Evolutionary conservation across 1,140 invertebrate species (phyloP).

Genomic region (Sweltsa coloradensis): DNA sequence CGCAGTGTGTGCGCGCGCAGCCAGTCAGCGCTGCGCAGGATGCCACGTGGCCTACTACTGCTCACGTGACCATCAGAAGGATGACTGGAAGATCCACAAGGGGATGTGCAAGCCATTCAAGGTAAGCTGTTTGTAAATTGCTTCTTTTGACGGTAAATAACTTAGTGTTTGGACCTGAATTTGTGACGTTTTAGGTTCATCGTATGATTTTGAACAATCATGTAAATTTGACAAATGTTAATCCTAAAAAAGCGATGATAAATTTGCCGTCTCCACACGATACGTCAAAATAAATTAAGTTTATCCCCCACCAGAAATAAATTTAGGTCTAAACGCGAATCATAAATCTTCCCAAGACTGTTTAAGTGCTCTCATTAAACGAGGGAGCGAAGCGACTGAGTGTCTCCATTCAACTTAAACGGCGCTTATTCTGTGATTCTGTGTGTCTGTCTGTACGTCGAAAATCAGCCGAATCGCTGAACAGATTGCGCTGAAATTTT

Average conservation of each 20-base stretch:
- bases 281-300: no score
- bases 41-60: slow-evolving; percentile 28
- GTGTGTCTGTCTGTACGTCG: no score
- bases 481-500: no score
- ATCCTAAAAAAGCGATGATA: not conserved
- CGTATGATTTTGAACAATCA: not conserved
- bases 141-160: not conserved
- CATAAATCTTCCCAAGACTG: no score
- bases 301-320: no score
- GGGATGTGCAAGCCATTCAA: slow-evolving; percentile 7
- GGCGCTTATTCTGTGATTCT: no score
- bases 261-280: not conserved
- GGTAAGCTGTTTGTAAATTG: not conserved
- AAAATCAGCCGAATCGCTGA: no score
- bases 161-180: not conserved
- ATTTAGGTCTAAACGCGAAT: no score
- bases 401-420: no score
- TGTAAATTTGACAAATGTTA: not conserved
- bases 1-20: slow-evolving; percentile 22
- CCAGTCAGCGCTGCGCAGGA: slow-evolving; percentile 23
- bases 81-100: slow-evolving; percentile 28
- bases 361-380: no score
- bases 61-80: slow-evolving; percentile 27
- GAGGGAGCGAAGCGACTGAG: no score
- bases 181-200: not conserved